Evolutionary conservation across 2,888 invertebrate genomes (phyloP).

Genomic region (Cheilosia vernalis): DNA sequence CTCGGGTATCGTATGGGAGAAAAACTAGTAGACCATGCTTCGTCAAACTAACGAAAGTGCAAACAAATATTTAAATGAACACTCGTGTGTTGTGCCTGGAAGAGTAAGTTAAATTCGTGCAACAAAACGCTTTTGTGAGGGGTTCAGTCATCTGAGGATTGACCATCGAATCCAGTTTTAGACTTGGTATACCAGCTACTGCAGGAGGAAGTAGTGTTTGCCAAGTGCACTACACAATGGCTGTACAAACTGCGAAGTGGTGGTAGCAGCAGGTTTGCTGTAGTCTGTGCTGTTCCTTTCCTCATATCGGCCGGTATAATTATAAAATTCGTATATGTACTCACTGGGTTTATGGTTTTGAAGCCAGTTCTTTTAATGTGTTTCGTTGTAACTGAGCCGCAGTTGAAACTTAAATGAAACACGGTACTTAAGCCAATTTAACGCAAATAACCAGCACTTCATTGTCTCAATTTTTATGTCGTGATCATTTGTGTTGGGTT

Average conservation of each 20-base stretch:
- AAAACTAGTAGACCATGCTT: slow-evolving; percentile 72
- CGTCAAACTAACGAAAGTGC: slow-evolving; percentile 68
- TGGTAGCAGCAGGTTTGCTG: slow-evolving; percentile 23
- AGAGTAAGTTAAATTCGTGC: slow-evolving; percentile 58
- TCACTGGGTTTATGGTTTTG: slow-evolving; percentile 38
- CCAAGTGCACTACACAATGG: slow-evolving; percentile 5
- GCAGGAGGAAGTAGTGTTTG: slow-evolving; percentile 63
- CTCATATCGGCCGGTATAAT: slow-evolving; percentile 58
- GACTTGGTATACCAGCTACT: neutral
- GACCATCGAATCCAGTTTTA: slow-evolving; percentile 67
- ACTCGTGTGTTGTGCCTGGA: slow-evolving; percentile 42
- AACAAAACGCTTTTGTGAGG: slow-evolving; percentile 49
- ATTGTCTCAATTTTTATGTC: too few relatives aligned
- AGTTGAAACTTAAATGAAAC: slow-evolving; percentile 3
- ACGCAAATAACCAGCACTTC: too few relatives aligned
- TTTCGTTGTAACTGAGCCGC: slow-evolving; percentile 19
- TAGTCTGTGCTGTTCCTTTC: slow-evolving; percentile 44
- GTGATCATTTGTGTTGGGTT: too few relatives aligned
- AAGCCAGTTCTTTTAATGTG: slow-evolving; percentile 16
- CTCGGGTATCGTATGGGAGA: slow-evolving; percentile 64
- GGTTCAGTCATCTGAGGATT: slow-evolving; percentile 54
- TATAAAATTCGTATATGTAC: slow-evolving; percentile 48
- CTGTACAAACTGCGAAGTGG: slow-evolving; percentile 34
- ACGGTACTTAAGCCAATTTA: neutral
- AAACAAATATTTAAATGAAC: slow-evolving; percentile 57